Base-by-base conservation (phyloP, 2,888 invertebrate species). In the Megalurothrips usitatus region DNA sequence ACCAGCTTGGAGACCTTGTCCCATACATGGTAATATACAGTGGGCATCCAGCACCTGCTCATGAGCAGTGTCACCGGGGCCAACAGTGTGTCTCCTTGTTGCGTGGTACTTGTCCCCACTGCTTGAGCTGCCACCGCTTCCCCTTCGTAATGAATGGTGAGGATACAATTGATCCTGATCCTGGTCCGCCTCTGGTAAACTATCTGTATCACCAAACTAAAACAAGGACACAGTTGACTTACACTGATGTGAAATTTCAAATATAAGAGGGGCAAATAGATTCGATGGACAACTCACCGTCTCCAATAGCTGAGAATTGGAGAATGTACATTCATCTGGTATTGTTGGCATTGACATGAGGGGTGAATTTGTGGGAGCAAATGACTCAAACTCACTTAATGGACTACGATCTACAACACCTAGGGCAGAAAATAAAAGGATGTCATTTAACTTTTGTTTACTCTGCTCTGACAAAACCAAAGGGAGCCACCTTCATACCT, bases 41-140 rank as follows among this genome's bases (percentile, higher is more conserved):
- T 91, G 88, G n/a, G 89, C 88, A 84, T 89, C 89, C 83, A 89
- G 84, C 2, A 89, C 88, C 88, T 88, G 94, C 84, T 94, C 93
- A 85, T 96, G 96, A 0, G 94, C 91, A 52, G 95, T 93, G 89
- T 97, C 96, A 4, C 96, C 96, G 0, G 96, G 96, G 0, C 97
- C 97, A 0, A 98, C 97, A 0, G 98, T 98, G 87, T 98, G 97
- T 28, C 97, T 89, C 68, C 97, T 89, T 80, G 94, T 92, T 79
- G 94, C 93, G 82, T 90, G 87, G 85, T 90, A 90, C 83, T 86
- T 86, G 84, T 88, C 88, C 49, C 86, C 86, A n/a, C 80, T 82
- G 81, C 80, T 81, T n/a, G 80, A 80, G 43, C 81, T 82, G 1
- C 68, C 68, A 75, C 26, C 68, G 26, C 68, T 75, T 75, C 68